Evolutionary conservation across 1,140 invertebrate species (phyloP).

Genomic region (Cyphomyrmex costatus): DNA sequence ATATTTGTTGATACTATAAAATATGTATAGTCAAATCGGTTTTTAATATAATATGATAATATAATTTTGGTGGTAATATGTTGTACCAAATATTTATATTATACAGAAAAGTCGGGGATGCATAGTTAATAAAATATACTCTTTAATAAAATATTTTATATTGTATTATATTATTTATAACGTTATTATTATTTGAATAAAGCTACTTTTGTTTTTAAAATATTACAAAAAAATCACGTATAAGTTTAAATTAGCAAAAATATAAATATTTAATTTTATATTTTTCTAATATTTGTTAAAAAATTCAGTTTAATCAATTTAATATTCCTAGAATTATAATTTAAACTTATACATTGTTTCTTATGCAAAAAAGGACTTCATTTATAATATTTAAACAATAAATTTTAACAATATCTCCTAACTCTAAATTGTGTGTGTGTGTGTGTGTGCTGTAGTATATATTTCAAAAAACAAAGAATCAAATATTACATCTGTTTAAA

Average conservation of each 20-base stretch:
- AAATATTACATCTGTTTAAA: neutral
- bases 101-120: slow-evolving; percentile 26
- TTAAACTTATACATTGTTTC: neutral
- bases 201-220: slow-evolving; percentile 11
- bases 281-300: slow-evolving; percentile 10
- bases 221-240: neutral
- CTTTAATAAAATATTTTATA: slow-evolving; percentile 39
- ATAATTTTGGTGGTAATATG: slow-evolving; percentile 18
- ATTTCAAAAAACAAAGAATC: slow-evolving; percentile 11
- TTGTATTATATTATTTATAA: neutral
- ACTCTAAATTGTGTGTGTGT: slow-evolving; percentile 32
- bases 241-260: neutral
- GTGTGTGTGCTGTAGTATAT: slow-evolving; percentile 1
- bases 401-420: neutral
- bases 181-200: neutral
- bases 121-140: slow-evolving; percentile 57
- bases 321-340: neutral
- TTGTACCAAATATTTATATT: slow-evolving; percentile 38
- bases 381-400: slow-evolving; percentile 3
- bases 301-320: neutral
- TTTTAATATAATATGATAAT: slow-evolving; percentile 30
- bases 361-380: neutral
- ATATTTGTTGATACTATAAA: slow-evolving; percentile 26
- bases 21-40: slow-evolving; percentile 28
- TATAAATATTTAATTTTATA: neutral